phyloP scores from a whole-genome alignment of 1,140 invertebrate genomes.

The Aphaenogaster floridana region DNA sequence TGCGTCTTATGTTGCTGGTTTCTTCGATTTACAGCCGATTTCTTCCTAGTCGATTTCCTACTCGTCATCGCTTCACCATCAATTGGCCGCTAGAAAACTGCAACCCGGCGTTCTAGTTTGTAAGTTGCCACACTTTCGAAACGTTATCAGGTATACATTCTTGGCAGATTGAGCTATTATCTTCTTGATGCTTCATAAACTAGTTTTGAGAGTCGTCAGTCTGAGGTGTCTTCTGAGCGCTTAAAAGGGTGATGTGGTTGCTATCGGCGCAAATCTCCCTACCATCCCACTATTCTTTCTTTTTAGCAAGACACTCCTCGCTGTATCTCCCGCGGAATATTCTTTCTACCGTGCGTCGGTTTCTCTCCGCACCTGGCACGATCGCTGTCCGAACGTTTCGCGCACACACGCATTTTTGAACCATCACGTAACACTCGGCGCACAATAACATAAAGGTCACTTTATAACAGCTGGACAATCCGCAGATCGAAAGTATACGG shows the following conservation, averaged over 20 bases:
- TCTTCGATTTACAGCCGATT: background rate
- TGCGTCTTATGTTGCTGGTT: background rate
- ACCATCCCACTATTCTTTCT: background rate
- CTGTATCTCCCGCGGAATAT: conserved; percentile 25
- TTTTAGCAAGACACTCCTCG: background rate
- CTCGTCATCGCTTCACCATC: background rate
- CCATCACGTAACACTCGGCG: conserved; percentile 52
- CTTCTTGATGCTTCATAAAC: conserved; percentile 12
- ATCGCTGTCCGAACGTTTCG: conserved; percentile 22
- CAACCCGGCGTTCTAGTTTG: background rate
- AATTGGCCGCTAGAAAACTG: background rate
- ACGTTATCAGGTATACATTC: conserved; percentile 6
- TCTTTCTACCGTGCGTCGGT: conserved; percentile 1
- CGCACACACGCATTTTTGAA: conserved; percentile 49
- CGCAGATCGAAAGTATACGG: conserved; percentile 3
- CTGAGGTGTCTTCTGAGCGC: background rate
- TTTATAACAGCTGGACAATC: conserved; percentile 44
- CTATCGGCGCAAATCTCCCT: background rate
- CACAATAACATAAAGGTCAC: conserved; percentile 61
- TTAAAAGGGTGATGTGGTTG: background rate
- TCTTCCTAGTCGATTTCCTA: background rate
- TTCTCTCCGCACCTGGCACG: conserved; percentile 27
- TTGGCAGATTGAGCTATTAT: conserved; percentile 10
- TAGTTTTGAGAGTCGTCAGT: background rate
- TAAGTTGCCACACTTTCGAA: background rate